Conservation (phyloP, 2,113 vertebrate genomes). For the Marmota monax region DNA sequence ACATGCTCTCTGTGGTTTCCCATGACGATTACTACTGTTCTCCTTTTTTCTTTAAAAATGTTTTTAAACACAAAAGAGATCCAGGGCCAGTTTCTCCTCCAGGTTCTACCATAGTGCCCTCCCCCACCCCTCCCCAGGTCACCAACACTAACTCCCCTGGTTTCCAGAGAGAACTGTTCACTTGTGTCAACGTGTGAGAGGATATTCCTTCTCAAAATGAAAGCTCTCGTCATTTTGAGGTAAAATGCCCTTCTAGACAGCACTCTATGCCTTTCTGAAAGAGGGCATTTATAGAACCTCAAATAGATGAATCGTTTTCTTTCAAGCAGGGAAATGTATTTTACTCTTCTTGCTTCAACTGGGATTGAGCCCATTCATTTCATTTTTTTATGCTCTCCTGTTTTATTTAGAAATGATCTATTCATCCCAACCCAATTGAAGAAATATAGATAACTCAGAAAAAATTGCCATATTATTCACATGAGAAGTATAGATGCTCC, state of each 20-base stretch:
- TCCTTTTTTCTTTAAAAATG: not conserved
- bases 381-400: slow-evolving; percentile 81
- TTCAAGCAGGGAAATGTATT: slow-evolving; percentile 84
- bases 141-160: not conserved
- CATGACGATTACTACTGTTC: not conserved
- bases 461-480: slow-evolving; percentile 77
- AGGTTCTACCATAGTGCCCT: not conserved
- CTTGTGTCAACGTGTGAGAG: slow-evolving; percentile 41
- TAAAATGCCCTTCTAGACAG: slow-evolving; percentile 75
- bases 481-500: slow-evolving; percentile 70
- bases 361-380: slow-evolving; percentile 81
- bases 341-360: slow-evolving; percentile 81
- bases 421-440: slow-evolving; percentile 80
- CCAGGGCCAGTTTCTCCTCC: not conserved
- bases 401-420: slow-evolving; percentile 85
- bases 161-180: slow-evolving; percentile 29
- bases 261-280: slow-evolving; percentile 76
- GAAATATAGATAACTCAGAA: slow-evolving; percentile 76
- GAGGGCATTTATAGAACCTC: slow-evolving; percentile 78
- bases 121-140: not conserved
- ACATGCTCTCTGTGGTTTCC: not conserved
- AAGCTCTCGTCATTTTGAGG: slow-evolving; percentile 62
- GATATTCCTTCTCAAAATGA: slow-evolving; percentile 67
- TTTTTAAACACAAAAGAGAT: slow-evolving; percentile 56
- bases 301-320: slow-evolving; percentile 82